Conservation (phyloP, 2,888 invertebrate species). For the Drosophila macrothrix region DNA sequence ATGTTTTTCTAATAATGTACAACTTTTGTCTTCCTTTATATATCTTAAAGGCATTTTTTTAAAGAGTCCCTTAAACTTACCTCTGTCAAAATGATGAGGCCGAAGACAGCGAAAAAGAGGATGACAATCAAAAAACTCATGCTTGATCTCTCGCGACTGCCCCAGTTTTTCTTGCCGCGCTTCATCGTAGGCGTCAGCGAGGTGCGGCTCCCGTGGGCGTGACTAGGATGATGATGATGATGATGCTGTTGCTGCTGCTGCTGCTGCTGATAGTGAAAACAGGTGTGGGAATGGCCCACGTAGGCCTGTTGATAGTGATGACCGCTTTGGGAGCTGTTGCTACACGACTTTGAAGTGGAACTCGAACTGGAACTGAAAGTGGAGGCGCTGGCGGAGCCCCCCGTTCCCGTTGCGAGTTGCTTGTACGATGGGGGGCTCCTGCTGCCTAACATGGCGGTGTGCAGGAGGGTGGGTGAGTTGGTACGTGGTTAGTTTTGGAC, state of each 20-base stretch:
- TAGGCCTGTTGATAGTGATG: slow-evolving; percentile 59
- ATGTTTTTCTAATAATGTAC: background rate
- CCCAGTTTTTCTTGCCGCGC: slow-evolving; percentile 85
- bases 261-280: slow-evolving; percentile 68
- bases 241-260: slow-evolving; percentile 41
- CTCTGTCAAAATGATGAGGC: slow-evolving; percentile 94
- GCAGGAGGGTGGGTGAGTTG: slow-evolving; percentile 47
- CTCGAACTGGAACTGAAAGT: slow-evolving; percentile 41
- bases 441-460: slow-evolving; percentile 76
- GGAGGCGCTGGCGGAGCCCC: slow-evolving; percentile 81
- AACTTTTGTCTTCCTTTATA: background rate
- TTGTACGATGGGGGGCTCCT: slow-evolving; percentile 84
- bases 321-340: slow-evolving; percentile 51
- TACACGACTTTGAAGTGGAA: slow-evolving; percentile 30
- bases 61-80: slow-evolving; percentile 84
- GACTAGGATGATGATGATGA: slow-evolving; percentile 43
- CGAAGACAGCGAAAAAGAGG: slow-evolving; percentile 95
- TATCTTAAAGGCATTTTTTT: background rate
- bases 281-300: slow-evolving; percentile 61
- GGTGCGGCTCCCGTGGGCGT: slow-evolving; percentile 55
- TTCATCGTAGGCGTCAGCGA: slow-evolving; percentile 76
- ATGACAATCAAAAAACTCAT: slow-evolving; percentile 96
- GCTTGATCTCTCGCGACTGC: slow-evolving; percentile 90
- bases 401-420: slow-evolving; percentile 78
- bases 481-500: slow-evolving; percentile 38